Conservation (phyloP, 2,797 vertebrate genomes). For the Sebastes cheni region DNA sequence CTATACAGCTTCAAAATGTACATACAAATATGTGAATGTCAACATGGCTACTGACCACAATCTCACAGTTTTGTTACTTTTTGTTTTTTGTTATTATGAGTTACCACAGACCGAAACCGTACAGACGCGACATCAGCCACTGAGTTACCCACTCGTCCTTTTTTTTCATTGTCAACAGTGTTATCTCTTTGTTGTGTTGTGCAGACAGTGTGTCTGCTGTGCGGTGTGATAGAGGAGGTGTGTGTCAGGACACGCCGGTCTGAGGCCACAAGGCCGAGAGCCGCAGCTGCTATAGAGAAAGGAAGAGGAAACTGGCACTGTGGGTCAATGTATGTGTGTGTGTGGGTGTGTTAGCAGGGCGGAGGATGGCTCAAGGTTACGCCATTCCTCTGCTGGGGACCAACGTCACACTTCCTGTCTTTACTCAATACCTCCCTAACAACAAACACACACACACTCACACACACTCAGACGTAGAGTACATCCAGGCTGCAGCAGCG, state of each 20-base stretch:
- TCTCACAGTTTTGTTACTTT: neutral
- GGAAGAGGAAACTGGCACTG: conserved; percentile 38
- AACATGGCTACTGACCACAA: neutral
- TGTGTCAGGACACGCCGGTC: conserved; percentile 6
- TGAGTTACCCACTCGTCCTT: neutral
- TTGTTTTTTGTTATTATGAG: neutral
- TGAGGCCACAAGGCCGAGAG: conserved; percentile 11
- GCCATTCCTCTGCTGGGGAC: conserved; percentile 28
- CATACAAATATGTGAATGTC: no score
- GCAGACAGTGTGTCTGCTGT: conserved; percentile 19
- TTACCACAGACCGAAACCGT: neutral
- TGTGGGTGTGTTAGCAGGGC: neutral
- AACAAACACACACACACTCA: neutral
- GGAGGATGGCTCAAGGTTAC: conserved; percentile 43
- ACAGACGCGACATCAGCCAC: neutral
- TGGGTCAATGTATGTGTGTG: neutral
- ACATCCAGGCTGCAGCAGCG: conserved; percentile 20
- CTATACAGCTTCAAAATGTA: no score
- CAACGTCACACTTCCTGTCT: conserved; percentile 58
- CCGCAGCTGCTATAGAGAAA: conserved; percentile 8
- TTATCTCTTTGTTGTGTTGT: conserved; percentile 16
- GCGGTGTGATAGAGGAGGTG: conserved; percentile 1
- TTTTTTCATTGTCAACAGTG: neutral
- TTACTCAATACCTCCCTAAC: conserved; percentile 5
- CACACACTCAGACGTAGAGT: neutral